A percentile compares a stretch with the other conserved stretches of the same genome.
Evolutionary conservation across 2,113 vertebrate species (phyloP).

Genomic region (Bubo bubo): DNA sequence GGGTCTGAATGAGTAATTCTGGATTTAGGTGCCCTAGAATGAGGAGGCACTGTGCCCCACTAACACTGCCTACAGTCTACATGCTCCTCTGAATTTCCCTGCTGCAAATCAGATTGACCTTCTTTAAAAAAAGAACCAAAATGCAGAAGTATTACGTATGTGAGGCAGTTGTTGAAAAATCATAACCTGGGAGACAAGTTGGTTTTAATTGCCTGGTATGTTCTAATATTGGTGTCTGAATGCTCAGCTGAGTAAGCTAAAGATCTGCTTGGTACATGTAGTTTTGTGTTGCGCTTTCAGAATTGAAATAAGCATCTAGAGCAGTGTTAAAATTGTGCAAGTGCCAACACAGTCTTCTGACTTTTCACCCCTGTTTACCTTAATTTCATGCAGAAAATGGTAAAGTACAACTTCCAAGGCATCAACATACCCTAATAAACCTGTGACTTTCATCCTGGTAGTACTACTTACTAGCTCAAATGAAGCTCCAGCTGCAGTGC

Average conservation of each 20-base stretch:
- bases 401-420: not conserved
- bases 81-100: not conserved
- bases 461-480: not conserved
- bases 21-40: not conserved
- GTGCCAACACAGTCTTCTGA: not conserved
- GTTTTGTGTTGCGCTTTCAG: not conserved
- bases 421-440: not conserved
- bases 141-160: not conserved
- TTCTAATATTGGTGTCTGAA: not conserved
- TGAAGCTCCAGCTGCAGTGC: not conserved
- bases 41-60: not conserved
- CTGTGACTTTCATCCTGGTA: not conserved
- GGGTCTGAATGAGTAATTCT: not conserved
- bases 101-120: not conserved
- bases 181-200: not conserved
- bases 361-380: not conserved
- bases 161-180: not conserved
- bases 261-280: not conserved
- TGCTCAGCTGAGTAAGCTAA: not conserved
- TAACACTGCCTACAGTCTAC: accelerated
- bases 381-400: not conserved
- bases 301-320: not conserved
- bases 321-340: not conserved
- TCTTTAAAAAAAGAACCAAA: not conserved
- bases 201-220: not conserved